Evolutionary conservation across 2,797 vertebrate species (phyloP), one percentile per base, ranked within the genome.

Genomic region (Enteromius trimaculatus): DNA sequence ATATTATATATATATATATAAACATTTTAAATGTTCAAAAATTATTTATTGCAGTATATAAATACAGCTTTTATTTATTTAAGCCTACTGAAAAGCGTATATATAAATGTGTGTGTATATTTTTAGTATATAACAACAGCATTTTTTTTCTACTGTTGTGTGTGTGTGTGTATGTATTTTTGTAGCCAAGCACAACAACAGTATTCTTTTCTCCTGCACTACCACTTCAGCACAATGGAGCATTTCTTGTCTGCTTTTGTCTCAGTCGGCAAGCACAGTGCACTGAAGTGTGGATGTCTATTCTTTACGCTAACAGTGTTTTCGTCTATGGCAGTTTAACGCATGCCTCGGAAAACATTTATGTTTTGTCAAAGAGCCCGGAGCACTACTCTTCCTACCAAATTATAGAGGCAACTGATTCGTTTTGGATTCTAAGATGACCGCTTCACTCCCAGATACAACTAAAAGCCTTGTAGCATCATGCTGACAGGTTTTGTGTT

Each of bases 211-310:
- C 60, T 65, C 23, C n/a, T 55, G 42, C 55, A 26, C 64, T 9
- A 47, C n/a, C 51, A 21, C 58, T 58, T 26, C 77, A 64, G 23
- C 80, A 84, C 79, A 82, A 60, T 71, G 77, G 37, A 81, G 79
- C 17, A 1, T 62, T 84, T 86, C 74, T 78, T 29, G 77, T 81
- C 85, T 81, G 82, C 62, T 53, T 84, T 80, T 85, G 77, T 85
- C 72, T 81, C 37, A 60, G 17, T 82, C 85, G 49, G 77, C 79
- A 81, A 81, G 29, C n/a, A 82, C 60, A 81, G 66, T 39, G 39
- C 58, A 80, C 31, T 65, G 47, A 83, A 60, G 79, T 77, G 71
- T 29, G 77, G 42, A 34, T 34, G 42, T 77, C 21, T 64, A 23
- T 60, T 29, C 42, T 80, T 70, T 81, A 78, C 68, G n/a, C 34